Base-by-base conservation (phyloP, 2,113 vertebrate genomes). In the Epinephelus lanceolatus region DNA sequence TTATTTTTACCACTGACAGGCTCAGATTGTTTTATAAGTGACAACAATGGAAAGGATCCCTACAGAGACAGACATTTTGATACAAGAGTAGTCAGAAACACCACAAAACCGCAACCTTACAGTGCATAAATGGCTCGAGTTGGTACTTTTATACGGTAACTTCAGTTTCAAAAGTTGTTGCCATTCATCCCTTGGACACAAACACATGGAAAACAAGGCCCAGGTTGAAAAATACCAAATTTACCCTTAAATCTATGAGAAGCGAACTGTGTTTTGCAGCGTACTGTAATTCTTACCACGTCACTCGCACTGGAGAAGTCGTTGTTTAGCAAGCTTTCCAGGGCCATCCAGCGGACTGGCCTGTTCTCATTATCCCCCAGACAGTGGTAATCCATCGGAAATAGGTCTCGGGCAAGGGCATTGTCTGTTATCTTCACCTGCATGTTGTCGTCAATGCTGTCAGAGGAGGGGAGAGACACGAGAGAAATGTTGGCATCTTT, bases 401-500 rank as follows among this genome's bases (percentile, higher is more conserved):
- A 99, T 0, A 99, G 96, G 91, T 99, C 98, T 89, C 98, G 95
- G n/a, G 98, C 96, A 4, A 99, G 96, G 3, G 98, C 98, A 2
- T 99, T 99, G 93, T 99, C 98, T 69, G 98, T 98, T 89, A 99
- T 99, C 96, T 99, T 99, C 87, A 99, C 98, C 88, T 99, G 98
- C 95, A 99, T 98, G 60, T 97, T 96, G 80, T 99, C 97, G 37
- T 99, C 98, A 81, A 99, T 99, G 93, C 98, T 99, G 85, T 69
- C n/a, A 55, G 91, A 8, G 37, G 42, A 37, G 56, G 55, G 18
- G 53, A 93, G 17, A 3, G 65, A 15, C 71, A 53, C 59, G 5
- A 88, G 15, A 63, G 53, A 37, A 70, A 57, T 18, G n/a, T 56
- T 2, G 3, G 15, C 14, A 19, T 60, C 51, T 66, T 71, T 57